Base-by-base conservation (phyloP, 2,797 vertebrate species). In the Malurus splendens region DNA sequence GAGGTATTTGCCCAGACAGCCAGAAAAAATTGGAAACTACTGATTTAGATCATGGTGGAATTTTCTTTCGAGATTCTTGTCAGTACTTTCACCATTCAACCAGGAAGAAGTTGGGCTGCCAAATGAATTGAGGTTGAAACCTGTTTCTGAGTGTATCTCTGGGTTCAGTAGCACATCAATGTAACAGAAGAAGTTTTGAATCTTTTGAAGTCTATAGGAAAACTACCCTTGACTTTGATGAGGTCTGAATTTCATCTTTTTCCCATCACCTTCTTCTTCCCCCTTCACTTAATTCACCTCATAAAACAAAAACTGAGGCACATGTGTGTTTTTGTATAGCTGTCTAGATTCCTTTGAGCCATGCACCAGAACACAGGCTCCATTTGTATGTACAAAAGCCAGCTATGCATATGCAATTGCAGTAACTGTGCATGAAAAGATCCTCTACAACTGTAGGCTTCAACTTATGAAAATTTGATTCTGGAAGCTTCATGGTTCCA, bases 161-260 rank as follows among this genome's bases (percentile, higher is more conserved):
- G 1, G 39, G 76, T 93, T 95, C 87, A 82, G 80, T 75, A 87
- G 75, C 73, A 79, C 82, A 44, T 76, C 81, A 87, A 83, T 60
- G 64, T 59, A 94, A 86, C 45, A 87, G 66, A 66, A 44, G 42
- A 86, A 87, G 47, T 75, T 82, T 66, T 87, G 52, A 81, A 38
- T 78, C 88, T 91, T 94, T 95, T 95, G 94, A 95, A 92, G 84
- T 89, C 62, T 89, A 38, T 42, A 93, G 62, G 87, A 93, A 94
- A 94, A 89, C 70, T 92, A 78, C 59, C 15, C 48, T 70, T 86
- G 62, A 56, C 93, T 95, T 94, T 94, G 90, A 92, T 94, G 87
- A 94, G 79, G 89, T 89, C 93, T 91, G 85, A 91, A 90, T 87
- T 87, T 87, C 44, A 65, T 90, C 70, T 90, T 90, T 81, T 87